A percentile compares a stretch with the other conserved stretches of the same genome.
These are phyloP conservation scores for Dioctria rufipes DNA, from an alignment of 2,888 invertebrate species.

Conservation along the genomic window DNA sequence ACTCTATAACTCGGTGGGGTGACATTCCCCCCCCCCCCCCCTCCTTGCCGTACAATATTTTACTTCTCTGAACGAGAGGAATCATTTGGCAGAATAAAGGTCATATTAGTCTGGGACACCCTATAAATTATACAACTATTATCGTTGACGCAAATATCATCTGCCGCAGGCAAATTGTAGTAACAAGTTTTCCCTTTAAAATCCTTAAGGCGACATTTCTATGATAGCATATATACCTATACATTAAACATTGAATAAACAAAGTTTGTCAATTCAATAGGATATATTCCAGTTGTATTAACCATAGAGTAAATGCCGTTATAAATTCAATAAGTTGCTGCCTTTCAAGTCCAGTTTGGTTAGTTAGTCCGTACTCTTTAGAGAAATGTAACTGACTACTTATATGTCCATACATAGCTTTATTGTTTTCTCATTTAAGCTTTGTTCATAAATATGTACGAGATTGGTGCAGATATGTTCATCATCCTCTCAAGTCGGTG, in stretches of 20 bases:
- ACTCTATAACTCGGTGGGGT: no score
- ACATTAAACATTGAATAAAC: constrained; percentile 11
- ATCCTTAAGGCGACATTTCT: constrained; percentile 40
- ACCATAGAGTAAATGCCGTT: constrained; percentile 42
- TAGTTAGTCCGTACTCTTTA: background rate
- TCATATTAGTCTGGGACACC: no score
- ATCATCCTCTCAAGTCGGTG: constrained; percentile 26
- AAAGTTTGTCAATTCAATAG: constrained; percentile 42
- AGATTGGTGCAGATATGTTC: background rate
- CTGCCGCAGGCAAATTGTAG: no score
- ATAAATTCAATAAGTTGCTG: constrained; percentile 50
- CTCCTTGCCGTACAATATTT: no score
- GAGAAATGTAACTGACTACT: constrained; percentile 10
- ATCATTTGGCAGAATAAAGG: no score
- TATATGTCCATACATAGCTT: background rate
- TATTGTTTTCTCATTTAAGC: constrained; percentile 21
- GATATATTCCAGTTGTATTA: constrained; percentile 27
- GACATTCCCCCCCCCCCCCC: no score
- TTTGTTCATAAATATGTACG: constrained; percentile 39
- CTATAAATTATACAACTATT: no score
- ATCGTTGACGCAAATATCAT: no score
- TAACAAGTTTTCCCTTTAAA: constrained; percentile 5
- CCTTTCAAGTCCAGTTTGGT: constrained; percentile 18
- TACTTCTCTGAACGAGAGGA: no score
- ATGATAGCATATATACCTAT: constrained; percentile 21